A percentile compares a stretch with the other conserved stretches of the same genome.
These are phyloP conservation scores for Macrobrachium rosenbergii DNA, from an alignment of 1,140 invertebrate species.

Conservation along the genomic window DNA sequence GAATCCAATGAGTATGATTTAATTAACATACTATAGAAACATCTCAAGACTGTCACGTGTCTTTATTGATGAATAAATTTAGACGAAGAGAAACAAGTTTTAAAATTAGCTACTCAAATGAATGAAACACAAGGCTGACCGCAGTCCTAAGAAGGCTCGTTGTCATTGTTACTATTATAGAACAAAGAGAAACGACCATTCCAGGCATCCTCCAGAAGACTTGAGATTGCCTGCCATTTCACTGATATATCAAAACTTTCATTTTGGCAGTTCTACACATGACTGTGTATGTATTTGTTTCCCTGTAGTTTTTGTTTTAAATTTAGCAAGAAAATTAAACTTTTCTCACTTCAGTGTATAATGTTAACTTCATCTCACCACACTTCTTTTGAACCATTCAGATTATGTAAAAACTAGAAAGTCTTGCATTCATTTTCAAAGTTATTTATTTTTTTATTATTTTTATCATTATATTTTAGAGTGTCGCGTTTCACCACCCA, in stretches of 20 bases:
- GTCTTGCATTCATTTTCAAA: slow-evolving; percentile 35
- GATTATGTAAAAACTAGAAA: slow-evolving; percentile 48
- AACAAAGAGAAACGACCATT: slow-evolving; percentile 12
- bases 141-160: slow-evolving; percentile 6
- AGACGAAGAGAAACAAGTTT: too few species aligned
- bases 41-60: too few species aligned
- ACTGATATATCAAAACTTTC: slow-evolving; percentile 41
- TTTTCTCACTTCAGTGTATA: slow-evolving; percentile 23
- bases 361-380: slow-evolving; percentile 18
- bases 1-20: too few species aligned
- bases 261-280: slow-evolving; percentile 31
- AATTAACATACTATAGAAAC: too few species aligned
- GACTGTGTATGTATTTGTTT: slow-evolving; percentile 6
- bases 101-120: too few species aligned
- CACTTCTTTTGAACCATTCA: slow-evolving; percentile 49
- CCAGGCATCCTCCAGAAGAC: slow-evolving; percentile 37
- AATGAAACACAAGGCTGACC: background rate
- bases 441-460: slow-evolving; percentile 29
- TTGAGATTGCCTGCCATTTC: slow-evolving; percentile 35
- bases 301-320: slow-evolving; percentile 18
- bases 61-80: too few species aligned
- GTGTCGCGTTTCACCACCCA: slow-evolving; percentile 55
- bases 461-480: slow-evolving; percentile 36
- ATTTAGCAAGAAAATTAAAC: slow-evolving; percentile 25
- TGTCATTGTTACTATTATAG: slow-evolving; percentile 1